phyloP scores from a whole-genome alignment of 1,140 invertebrate genomes.

The Drosophila cardini region DNA sequence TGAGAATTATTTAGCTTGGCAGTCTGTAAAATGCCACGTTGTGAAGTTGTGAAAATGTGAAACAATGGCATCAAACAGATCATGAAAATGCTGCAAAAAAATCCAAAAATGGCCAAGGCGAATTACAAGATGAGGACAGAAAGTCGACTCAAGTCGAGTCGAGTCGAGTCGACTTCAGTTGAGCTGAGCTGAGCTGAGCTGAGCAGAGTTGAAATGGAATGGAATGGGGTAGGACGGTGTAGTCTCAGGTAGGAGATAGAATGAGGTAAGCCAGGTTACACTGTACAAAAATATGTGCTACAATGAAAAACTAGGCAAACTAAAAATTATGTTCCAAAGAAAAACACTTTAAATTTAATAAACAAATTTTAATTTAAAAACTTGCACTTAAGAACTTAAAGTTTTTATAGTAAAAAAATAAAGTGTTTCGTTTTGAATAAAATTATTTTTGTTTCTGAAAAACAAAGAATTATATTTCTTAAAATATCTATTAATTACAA shows the following conservation, averaged over 20 bases:
- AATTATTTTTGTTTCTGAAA: too few species aligned
- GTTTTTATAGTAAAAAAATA: too few species aligned
- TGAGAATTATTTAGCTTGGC: slow-evolving; percentile 48
- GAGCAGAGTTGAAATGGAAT: background rate
- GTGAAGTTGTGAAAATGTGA: slow-evolving; percentile 74
- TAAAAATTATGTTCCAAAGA: too few species aligned
- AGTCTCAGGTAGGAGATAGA: background rate
- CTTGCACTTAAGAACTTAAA: too few species aligned
- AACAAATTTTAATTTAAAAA: too few species aligned
- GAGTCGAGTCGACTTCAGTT: background rate
- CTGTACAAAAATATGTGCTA: too few species aligned
- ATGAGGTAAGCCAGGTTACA: too few species aligned
- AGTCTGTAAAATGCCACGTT: slow-evolving; percentile 40
- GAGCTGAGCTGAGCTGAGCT: slow-evolving; percentile 4
- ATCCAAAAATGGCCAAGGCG: slow-evolving; percentile 74
- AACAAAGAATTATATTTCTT: too few species aligned
- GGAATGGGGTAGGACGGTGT: background rate
- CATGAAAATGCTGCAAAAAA: slow-evolving; percentile 61
- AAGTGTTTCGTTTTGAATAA: too few species aligned
- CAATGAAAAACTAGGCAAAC: too few species aligned
- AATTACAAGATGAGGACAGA: slow-evolving; percentile 56
- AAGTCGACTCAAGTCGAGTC: background rate
- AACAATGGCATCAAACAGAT: slow-evolving; percentile 70
- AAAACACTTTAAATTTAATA: too few species aligned
- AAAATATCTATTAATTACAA: too few species aligned